Base-by-base conservation (phyloP, 1,140 invertebrate genomes). In the Acromyrmex echinatior region DNA sequence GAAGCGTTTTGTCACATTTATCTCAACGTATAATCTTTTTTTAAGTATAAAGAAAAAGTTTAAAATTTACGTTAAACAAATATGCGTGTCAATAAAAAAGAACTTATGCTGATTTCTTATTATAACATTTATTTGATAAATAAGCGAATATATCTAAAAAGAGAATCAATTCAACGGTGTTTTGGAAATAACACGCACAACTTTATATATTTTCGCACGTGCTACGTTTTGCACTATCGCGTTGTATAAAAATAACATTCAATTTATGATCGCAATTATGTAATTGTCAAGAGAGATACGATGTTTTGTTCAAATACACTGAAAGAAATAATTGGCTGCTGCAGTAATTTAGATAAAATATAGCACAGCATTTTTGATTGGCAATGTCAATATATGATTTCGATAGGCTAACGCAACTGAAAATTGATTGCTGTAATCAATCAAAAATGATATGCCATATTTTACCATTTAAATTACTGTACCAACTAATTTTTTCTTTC, bases 251-350 rank as follows among this genome's bases (percentile, higher is more conserved):
- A 62, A 74, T 18, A 74, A 49, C 14, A 25, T 39, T 21, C 18
- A 35, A 25, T 56, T 71, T 21, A 28, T 39, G 6, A 82, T 74
- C 25, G 14, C 80, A 62, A 53, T 84, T 84, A 76, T n/a, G 12
- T 51, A 84, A 76, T 84, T 49, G 39, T 74, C 28, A 31, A 70
- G 28, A 73, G n/a, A 31, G 25, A 51, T 1, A 0, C 49, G 25
- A 60, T 78, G 35, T 79, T 86, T 66, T 6, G 74, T 66, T 62
- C 66, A 79, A 79, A 21, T 45, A 79, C n/a, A 45, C 10, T 45
- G 39, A 45, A 45, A 45, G 39, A 45, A 62, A 86, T 79, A 86
- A 56, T 78, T 39, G 16, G 2, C 9, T n/a, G 49, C 9, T 45
- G 9, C 9, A 45, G 49, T 3, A 16, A 16, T 51, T 51, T 51